Conservation (phyloP, 2,888 invertebrate species). For the Tetramorium bicarinatum region DNA sequence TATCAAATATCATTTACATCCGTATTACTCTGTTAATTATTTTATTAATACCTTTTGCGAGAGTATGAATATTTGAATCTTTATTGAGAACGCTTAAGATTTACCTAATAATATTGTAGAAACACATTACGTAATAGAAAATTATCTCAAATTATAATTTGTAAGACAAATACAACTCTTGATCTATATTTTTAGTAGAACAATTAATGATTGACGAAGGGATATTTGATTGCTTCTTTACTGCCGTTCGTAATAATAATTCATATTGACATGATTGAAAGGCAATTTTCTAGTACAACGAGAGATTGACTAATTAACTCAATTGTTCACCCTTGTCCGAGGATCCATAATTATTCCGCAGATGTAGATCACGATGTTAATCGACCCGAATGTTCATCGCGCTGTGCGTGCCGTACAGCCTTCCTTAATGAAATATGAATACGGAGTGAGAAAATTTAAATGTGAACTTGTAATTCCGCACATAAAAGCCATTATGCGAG, state of each 20-base stretch:
- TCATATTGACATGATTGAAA: conserved; percentile 5
- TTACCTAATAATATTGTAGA: not conserved
- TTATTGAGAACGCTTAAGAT: not conserved
- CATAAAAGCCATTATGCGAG: conserved; percentile 20
- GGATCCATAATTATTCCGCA: conserved; percentile 58
- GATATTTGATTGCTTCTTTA: conserved; percentile 41
- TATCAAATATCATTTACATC: not conserved
- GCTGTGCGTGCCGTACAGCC: not conserved
- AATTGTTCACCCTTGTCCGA: conserved; percentile 55
- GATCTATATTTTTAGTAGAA: not conserved
- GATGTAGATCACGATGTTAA: conserved; percentile 60
- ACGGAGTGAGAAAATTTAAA: conserved; percentile 24
- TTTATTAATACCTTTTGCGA: not conserved
- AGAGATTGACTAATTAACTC: conserved; percentile 65
- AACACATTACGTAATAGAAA: not conserved
- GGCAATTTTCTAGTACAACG: not conserved
- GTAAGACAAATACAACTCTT: not conserved
- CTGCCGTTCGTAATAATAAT: conserved; percentile 30
- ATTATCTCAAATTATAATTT: not conserved
- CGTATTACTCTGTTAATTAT: not conserved
- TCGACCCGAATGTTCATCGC: conserved; percentile 53
- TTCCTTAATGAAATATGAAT: conserved; percentile 42
- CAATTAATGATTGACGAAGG: not conserved
- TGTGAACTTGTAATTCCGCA: conserved; percentile 22
- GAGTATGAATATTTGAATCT: not conserved